Percentiles rank a stretch among this genome's conserved stretches.
These are phyloP conservation scores for Torymus aiolomorphi DNA, from an alignment of 2,888 invertebrate species.

Conservation along the genomic window DNA sequence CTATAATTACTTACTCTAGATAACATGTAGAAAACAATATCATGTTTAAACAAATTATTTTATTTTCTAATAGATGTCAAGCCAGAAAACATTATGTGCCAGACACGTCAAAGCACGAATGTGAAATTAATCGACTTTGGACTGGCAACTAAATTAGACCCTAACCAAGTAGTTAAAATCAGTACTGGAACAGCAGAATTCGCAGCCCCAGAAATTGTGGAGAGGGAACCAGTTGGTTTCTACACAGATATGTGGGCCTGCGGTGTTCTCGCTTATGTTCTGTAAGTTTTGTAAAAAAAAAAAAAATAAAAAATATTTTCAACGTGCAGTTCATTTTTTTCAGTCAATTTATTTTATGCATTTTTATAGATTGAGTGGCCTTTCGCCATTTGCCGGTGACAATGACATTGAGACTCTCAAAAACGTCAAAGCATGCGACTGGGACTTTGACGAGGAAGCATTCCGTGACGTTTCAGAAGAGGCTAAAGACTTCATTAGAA, in stretches of 20 bases:
- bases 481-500: conserved; percentile 97
- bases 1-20: not conserved
- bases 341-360: not conserved
- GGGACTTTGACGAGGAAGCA: conserved; percentile 98
- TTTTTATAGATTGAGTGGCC: conserved; percentile 87
- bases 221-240: conserved; percentile 98
- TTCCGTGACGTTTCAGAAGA: conserved; percentile 96
- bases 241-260: conserved; percentile 99
- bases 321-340: too few relatives aligned
- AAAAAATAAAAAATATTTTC: not conserved
- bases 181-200: conserved; percentile 99
- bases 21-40: not conserved
- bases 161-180: conserved; percentile 98
- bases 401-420: conserved; percentile 98
- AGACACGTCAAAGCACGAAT: conserved; percentile 94
- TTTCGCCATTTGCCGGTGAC: conserved; percentile 99
- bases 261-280: conserved; percentile 97
- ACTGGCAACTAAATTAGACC: conserved; percentile 97
- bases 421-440: conserved; percentile 98
- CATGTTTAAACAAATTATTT: not conserved
- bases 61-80: conserved; percentile 83
- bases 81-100: conserved; percentile 99
- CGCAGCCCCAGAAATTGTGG: conserved; percentile 99
- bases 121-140: conserved; percentile 99
- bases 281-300: conserved; percentile 82